Base-by-base conservation (phyloP, 2,888 invertebrate genomes). In the Artemia sinica region DNA sequence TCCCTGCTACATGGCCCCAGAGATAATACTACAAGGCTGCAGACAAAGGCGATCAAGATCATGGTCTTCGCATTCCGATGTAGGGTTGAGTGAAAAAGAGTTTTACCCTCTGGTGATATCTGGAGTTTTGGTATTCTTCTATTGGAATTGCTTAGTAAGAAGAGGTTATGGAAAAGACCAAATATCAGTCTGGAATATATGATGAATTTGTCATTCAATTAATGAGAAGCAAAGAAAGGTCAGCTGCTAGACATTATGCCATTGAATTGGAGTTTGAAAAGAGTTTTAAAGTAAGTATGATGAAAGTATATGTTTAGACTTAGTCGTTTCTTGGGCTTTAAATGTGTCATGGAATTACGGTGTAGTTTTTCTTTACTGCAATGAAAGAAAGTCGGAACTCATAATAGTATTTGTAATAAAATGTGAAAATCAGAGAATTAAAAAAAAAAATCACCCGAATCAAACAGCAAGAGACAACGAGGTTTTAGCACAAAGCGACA, bases 91-190 rank as follows among this genome's bases (percentile, higher is more conserved):
- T 14, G 75, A 75, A 18, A 10, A 49, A 14, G 3, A 67, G 1
- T 67, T 67, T 28, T 89, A 67, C 83, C 85, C 0, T 88, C 91
- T 77, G 86, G 86, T 18, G 97, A 98, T 79, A 83, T 93, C 49
- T 98, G 97, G 97, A 86, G 92, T 1, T 80, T 93, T 71, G 97
- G 94, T n/a, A 86, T 97, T 70, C 85, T 96, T 71, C 77, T 95
- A 50, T 80, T 89, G 0, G 94, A 96, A 79, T 78, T 91, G 7
- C 80, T 87, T 70, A 79, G 92, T 63, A 84, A 85, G 69, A 82
- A 81, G 71, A 81, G 83, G 71, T 78, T 91, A 9, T 91, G 90
- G 89, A 79, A 80, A 66, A 85, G 83, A 72, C 69, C 68, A 2
- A 14, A 66, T 13, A 13, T 88, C 10, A 89, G 89, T 77, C 82